Evolutionary conservation across 2,888 invertebrate genomes (phyloP).

Genomic region (Drosophila putrida): DNA sequence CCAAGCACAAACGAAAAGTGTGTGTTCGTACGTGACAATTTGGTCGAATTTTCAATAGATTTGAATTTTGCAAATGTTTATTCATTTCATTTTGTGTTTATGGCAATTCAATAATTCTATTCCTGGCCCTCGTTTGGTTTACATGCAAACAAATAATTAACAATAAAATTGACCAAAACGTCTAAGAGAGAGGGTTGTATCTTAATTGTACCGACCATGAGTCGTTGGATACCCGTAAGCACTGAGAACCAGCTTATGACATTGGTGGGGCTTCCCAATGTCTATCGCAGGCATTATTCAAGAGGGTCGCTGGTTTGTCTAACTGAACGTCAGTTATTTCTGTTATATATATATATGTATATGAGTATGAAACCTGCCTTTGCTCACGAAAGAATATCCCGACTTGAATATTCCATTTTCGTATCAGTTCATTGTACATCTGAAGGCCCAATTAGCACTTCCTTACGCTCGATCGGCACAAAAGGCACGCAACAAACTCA

Average conservation of each 20-base stretch:
- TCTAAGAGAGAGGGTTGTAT: constrained; percentile 24
- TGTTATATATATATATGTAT: constrained; percentile 20
- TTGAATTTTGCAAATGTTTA: constrained; percentile 25
- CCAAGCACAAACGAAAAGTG: constrained; percentile 10
- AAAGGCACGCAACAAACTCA: constrained; percentile 67
- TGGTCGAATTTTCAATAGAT: constrained; percentile 22
- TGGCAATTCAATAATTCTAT: constrained; percentile 65
- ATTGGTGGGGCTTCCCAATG: constrained; percentile 42
- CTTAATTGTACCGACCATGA: constrained; percentile 11
- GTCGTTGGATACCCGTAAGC: constrained; percentile 21
- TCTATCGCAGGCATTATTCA: constrained; percentile 6
- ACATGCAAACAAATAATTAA: constrained; percentile 77
- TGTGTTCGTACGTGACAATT: constrained; percentile 44
- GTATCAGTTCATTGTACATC: constrained; percentile 30
- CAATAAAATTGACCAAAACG: constrained; percentile 29
- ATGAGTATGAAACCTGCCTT: constrained; percentile 1
- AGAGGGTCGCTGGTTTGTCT: neutral
- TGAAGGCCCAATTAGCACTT: constrained; percentile 53
- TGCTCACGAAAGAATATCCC: constrained; percentile 17
- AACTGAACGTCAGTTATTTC: constrained; percentile 6
- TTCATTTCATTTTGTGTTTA: constrained; percentile 35
- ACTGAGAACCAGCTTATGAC: constrained; percentile 29
- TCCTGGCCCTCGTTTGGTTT: constrained; percentile 26
- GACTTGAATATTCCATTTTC: constrained; percentile 22
- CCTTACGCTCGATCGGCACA: constrained; percentile 48